These are phyloP conservation scores for Callipepla californica DNA, from an alignment of 2,113 vertebrate species.

Conservation along the genomic window DNA sequence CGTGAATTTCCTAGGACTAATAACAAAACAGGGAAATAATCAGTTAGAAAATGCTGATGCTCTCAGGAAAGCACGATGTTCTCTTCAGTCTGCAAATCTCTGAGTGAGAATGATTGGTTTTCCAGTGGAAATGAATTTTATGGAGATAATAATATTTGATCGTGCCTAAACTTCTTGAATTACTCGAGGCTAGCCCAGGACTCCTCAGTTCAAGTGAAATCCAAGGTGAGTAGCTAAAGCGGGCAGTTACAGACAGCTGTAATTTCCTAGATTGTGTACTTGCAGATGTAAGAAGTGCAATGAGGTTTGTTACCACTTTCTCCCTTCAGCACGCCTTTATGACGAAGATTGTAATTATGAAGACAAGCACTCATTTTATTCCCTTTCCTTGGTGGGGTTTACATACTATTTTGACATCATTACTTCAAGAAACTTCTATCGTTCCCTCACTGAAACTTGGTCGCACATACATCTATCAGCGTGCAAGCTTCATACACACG, in stretches of 20 bases:
- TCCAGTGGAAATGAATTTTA: not conserved
- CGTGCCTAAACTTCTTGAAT: not conserved
- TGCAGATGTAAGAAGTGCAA: not conserved
- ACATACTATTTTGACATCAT: not conserved
- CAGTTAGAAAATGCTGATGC: not conserved
- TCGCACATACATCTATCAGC: accelerated
- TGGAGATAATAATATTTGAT: not conserved
- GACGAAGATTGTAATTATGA: not conserved
- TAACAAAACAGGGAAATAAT: not conserved
- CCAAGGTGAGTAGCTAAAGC: too few relatives aligned
- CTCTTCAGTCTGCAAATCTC: accelerated
- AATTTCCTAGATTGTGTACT: not conserved
- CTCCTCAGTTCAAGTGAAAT: not conserved
- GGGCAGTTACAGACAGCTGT: too few relatives aligned
- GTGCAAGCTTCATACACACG: not conserved
- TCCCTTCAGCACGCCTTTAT: not conserved
- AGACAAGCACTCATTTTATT: not conserved
- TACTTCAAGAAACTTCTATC: not conserved
- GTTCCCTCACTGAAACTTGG: not conserved
- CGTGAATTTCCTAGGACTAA: not conserved
- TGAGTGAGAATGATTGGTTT: not conserved
- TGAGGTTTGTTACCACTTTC: not conserved
- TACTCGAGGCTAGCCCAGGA: not conserved
- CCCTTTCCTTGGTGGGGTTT: not conserved
- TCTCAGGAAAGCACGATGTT: not conserved